These are phyloP conservation scores for Pangasius djambal DNA, from an alignment of 2,797 vertebrate genomes.

Conservation along the genomic window DNA sequence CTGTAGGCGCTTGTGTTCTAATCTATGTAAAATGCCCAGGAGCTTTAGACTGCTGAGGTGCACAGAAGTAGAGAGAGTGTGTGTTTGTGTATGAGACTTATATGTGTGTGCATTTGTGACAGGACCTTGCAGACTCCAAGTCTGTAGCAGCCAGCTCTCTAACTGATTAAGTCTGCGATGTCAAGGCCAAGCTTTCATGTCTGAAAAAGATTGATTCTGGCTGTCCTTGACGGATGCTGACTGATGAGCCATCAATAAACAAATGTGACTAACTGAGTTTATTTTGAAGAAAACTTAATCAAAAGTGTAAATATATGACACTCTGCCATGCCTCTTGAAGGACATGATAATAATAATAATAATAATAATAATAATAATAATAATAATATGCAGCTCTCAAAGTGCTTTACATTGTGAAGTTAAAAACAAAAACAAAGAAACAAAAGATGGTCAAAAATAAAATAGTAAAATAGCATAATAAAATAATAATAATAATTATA, in stretches of 20 bases:
- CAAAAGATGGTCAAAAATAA: too few relatives aligned
- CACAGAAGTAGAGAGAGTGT: slow-evolving; percentile 43
- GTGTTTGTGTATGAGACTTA: slow-evolving; percentile 8
- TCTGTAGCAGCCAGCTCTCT: slow-evolving; percentile 48
- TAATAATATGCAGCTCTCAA: neutral
- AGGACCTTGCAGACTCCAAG: slow-evolving; percentile 35
- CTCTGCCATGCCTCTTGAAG: neutral
- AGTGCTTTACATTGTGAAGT: neutral
- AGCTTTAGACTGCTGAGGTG: slow-evolving; percentile 51
- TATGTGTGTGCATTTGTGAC: slow-evolving; percentile 24
- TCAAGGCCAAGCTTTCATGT: slow-evolving; percentile 50
- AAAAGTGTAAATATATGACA: neutral
- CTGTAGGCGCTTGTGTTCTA: slow-evolving; percentile 52
- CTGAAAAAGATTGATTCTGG: slow-evolving; percentile 54
- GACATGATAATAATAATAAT: neutral
- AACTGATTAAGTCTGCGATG: slow-evolving; percentile 57
- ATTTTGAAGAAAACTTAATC: slow-evolving; percentile 5
- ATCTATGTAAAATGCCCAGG: slow-evolving; percentile 58
- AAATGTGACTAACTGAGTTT: slow-evolving; percentile 41
- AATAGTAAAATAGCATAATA: too few relatives aligned
- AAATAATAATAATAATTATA: too few relatives aligned
- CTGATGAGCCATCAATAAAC: slow-evolving; percentile 47
- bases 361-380: neutral
- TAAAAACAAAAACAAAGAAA: too few relatives aligned
- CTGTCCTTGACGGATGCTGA: slow-evolving; percentile 50